These are phyloP conservation scores for Rhagologus leucostigma DNA, from an alignment of 2,113 vertebrate genomes.

Conservation along the genomic window DNA sequence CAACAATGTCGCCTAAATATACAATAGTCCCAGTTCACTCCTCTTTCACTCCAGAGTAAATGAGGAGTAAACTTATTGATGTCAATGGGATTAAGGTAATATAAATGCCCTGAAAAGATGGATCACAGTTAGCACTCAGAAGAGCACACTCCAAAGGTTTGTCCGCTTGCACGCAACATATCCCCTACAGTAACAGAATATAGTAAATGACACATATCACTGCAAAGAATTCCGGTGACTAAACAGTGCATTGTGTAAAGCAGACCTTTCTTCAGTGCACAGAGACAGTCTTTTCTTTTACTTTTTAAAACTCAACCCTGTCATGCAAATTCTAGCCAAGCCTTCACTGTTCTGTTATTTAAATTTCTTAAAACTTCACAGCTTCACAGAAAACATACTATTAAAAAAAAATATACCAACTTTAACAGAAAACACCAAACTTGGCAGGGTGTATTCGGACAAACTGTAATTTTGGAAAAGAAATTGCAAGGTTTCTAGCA, in stretches of 20 bases:
- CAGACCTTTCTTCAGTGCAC: neutral
- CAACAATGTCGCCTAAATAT: neutral
- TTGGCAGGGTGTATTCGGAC: neutral
- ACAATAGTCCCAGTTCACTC: neutral
- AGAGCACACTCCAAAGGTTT: neutral
- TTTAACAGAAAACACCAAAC: neutral
- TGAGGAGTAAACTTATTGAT: constrained; percentile 13
- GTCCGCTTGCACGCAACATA: neutral
- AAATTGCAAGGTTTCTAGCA: neutral
- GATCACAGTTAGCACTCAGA: neutral
- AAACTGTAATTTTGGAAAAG: neutral
- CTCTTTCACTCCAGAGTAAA: constrained; percentile 6
- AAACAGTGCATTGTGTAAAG: neutral
- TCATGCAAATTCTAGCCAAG: neutral
- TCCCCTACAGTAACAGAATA: neutral
- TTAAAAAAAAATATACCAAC: neutral
- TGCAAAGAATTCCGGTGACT: neutral
- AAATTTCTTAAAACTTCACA: neutral
- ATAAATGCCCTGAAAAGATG: constrained; percentile 1
- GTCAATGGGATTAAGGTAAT: constrained; percentile 22
- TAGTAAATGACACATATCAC: neutral
- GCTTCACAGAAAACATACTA: neutral
- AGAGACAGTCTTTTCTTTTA: neutral
- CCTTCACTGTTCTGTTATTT: neutral
- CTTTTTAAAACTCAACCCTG: neutral